Percentiles rank a stretch among this genome's conserved stretches.
Evolutionary conservation across 2,888 invertebrate genomes (phyloP).

Genomic region (Anaspis maculata): DNA sequence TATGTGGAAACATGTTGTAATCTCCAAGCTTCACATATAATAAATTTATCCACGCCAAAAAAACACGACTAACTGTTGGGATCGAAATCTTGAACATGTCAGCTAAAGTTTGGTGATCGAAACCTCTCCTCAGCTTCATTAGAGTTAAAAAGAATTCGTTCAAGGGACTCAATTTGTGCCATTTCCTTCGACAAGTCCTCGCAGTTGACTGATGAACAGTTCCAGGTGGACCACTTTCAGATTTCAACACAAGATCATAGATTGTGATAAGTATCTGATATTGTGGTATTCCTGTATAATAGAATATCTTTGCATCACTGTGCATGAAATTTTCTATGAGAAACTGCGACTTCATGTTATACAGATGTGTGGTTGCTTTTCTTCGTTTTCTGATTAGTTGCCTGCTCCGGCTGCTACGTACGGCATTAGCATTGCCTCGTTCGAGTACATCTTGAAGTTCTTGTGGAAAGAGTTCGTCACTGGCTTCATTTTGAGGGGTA

Average conservation of each 20-base stretch:
- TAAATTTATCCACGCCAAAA: conserved; percentile 4
- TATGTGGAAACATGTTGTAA: conserved; percentile 13
- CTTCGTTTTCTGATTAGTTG: background rate
- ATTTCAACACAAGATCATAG: conserved; percentile 2
- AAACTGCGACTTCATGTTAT: background rate
- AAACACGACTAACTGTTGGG: conserved; percentile 1
- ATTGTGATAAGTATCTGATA: background rate
- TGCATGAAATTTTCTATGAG: conserved; percentile 1
- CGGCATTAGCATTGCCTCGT: too few species aligned
- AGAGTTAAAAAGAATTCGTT: conserved; percentile 4
- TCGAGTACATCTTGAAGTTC: background rate
- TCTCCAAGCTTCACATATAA: conserved; percentile 6
- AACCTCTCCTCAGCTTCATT: conserved; percentile 1
- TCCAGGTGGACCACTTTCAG: conserved; percentile 1
- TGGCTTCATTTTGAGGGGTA: background rate
- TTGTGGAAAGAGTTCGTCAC: background rate
- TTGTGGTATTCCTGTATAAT: conserved; percentile 1
- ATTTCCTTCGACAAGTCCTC: background rate
- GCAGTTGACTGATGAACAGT: background rate
- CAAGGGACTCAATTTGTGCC: conserved; percentile 2
- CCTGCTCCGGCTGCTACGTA: background rate
- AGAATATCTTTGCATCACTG: conserved; percentile 1
- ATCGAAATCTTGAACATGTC: conserved; percentile 2
- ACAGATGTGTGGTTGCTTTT: background rate
- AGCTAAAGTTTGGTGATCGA: conserved; percentile 1